Base-by-base conservation (phyloP, 2,113 vertebrate species). In the Lampris incognitus region DNA sequence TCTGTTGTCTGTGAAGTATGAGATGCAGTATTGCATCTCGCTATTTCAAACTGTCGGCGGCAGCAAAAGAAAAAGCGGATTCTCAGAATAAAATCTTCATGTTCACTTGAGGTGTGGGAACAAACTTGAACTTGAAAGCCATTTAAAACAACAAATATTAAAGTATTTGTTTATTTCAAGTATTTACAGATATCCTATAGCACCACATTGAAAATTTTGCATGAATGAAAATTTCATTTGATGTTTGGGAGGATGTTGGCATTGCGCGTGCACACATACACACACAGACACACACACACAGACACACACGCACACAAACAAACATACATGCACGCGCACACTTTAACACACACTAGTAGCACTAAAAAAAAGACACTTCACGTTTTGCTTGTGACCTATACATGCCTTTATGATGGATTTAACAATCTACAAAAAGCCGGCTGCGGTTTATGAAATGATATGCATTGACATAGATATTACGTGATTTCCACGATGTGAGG, bases 91-190 rank as follows among this genome's bases (percentile, higher is more conserved):
- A 49, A 44, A 48, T 42, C 8, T 4, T 56, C 1, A 63, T n/a
- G 56, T 40, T 60, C 37, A 72, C 49, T 66, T 41, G 59, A 75
- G 41, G 7, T 46, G 44, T 9, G 55, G 57, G 79, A 79, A 68
- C 80, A 41, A 46, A 84, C 82, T 72, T 85, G 58, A 87, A 86
- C 68, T 75, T 85, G 9, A 69, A 86, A 88, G 84, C 82, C 69
- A 79, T 76, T 82, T 83, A 72, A 83, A 77, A 72, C 39, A 61
- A 61, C 2, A 72, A 75, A 78, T 83, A 81, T 44, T 85, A 74
- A 72, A 91, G 90, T 81, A 92, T 63, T 70, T 81, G 76, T 89
- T 94, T 94, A 94, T 94, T 94, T 88, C 86, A 92, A 91, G 83
- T 94, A 94, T 94, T 92, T 94, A 94, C 93, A 94, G 81, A 76